Evolutionary conservation across 2,797 vertebrate species (phyloP), one percentile per base, ranked within the genome.

Genomic region (Poecile montanus): DNA sequence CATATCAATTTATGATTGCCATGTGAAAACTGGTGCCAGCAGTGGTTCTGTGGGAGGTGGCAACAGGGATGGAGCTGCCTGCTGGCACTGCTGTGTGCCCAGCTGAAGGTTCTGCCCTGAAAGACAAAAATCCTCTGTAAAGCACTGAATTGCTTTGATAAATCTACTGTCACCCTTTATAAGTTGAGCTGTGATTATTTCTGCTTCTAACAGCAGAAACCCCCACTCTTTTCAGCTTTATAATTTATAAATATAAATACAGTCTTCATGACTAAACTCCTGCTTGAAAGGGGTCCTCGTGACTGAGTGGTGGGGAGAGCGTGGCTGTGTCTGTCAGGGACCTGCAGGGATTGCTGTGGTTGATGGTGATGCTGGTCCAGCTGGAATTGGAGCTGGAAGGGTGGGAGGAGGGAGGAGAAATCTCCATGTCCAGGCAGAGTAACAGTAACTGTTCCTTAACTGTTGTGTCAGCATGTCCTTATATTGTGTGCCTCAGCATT

Each of bases 391-490:
- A 18, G 87, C 91, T 85, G 87, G 15, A 6, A 18, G 2, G 15
- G 58, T 26, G 93, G 94, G 85, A 73, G 91, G 91, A 92, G 92
- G 91, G 80, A 71, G 78, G 89, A 87, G 78, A 50, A 42, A 26
- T 70, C 77, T 48, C 22, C 30, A 1, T 19, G 86, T 65, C 16
- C 94, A 91, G 94, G 83, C 90, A 76, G 89, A 70, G 38, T 93
- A 80, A 92, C 51, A 74, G 66, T 85, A 80, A 87, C 75, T 42
- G 22, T 93, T 95, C 86, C 71, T 57, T 76, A 92, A 85, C 38
- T 77, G 51, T 81, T 56, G 82, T 96, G 85, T 95, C 88, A 94
- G 88, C 94, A 91, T 96, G 95, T 96, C 94, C 90, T 91, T 96
- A 42, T 95, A 22, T 94, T 93, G 83, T 96, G 94, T 96, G 85